Conservation (phyloP, 2,888 invertebrate species). For the Drosophila neutralis region DNA sequence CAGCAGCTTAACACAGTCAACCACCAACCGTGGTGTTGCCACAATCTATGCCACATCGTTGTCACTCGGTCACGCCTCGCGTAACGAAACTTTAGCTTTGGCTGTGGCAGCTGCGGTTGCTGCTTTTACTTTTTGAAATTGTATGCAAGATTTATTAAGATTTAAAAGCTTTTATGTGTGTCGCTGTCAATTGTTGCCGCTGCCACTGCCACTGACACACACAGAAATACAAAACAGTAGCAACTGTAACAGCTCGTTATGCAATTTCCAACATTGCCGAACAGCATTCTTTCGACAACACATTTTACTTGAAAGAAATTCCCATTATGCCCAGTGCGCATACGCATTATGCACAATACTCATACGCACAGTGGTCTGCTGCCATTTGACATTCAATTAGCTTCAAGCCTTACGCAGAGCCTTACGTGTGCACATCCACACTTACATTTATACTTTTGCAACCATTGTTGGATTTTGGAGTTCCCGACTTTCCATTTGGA, state of each 20-base stretch:
- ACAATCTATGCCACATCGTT: slow-evolving; percentile 65
- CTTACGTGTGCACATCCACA: neutral
- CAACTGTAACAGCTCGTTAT: slow-evolving; percentile 13
- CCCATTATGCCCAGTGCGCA: slow-evolving; percentile 18
- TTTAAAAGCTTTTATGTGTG: slow-evolving; percentile 80
- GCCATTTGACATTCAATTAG: slow-evolving; percentile 35
- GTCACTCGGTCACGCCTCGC: slow-evolving; percentile 65
- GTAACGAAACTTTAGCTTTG: slow-evolving; percentile 44
- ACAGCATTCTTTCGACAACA: slow-evolving; percentile 46
- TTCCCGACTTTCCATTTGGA: slow-evolving; percentile 5
- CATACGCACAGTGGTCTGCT: slow-evolving; percentile 40
- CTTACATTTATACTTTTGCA: neutral
- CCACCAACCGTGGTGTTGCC: slow-evolving; percentile 23
- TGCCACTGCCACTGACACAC: slow-evolving; percentile 34
- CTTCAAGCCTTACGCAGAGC: slow-evolving; percentile 7
- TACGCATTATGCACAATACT: slow-evolving; percentile 29
- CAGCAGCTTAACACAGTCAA: slow-evolving; percentile 38
- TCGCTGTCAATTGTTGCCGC: slow-evolving; percentile 71
- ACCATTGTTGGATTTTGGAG: slow-evolving; percentile 28
- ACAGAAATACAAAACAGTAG: slow-evolving; percentile 10
- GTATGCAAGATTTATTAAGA: slow-evolving; percentile 81
- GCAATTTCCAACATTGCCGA: slow-evolving; percentile 27
- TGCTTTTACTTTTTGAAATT: slow-evolving; percentile 73
- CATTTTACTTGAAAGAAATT: slow-evolving; percentile 62
- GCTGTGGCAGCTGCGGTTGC: slow-evolving; percentile 27